These are phyloP conservation scores for Misgurnus mizolepis DNA, from an alignment of 2,113 vertebrate genomes.

Conservation along the genomic window DNA sequence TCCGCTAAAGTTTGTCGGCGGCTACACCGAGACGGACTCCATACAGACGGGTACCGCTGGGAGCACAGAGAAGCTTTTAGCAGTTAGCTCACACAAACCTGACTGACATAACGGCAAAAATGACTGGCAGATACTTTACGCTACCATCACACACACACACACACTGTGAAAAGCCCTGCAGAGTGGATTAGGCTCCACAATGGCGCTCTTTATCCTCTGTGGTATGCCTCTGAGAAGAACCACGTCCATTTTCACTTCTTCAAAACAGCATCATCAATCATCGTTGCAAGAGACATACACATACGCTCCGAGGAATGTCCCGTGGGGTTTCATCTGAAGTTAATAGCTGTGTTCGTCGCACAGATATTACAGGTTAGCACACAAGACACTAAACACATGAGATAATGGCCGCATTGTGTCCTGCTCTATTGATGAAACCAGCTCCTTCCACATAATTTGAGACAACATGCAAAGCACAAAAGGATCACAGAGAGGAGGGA, in stretches of 20 bases:
- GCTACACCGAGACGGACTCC: slow-evolving; percentile 50
- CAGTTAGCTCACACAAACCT: slow-evolving; percentile 38
- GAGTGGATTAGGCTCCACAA: slow-evolving; percentile 72
- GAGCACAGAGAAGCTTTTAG: slow-evolving; percentile 54
- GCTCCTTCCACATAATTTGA: slow-evolving; percentile 26
- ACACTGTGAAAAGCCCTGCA: slow-evolving; percentile 47
- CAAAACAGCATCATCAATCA: slow-evolving; percentile 81
- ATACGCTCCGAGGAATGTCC: slow-evolving; percentile 45
- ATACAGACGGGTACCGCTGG: slow-evolving; percentile 44
- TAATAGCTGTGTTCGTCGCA: slow-evolving; percentile 54
- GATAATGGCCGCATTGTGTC: slow-evolving; percentile 38
- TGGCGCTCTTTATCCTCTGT: slow-evolving; percentile 66
- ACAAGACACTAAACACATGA: slow-evolving; percentile 30
- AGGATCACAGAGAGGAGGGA: neutral
- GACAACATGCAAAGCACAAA: slow-evolving; percentile 30
- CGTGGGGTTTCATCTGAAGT: slow-evolving; percentile 56
- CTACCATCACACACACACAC: slow-evolving; percentile 47
- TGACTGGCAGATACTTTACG: slow-evolving; percentile 15
- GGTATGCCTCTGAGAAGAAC: slow-evolving; percentile 66
- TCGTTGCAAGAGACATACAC: slow-evolving; percentile 29
- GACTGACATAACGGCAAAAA: slow-evolving; percentile 25
- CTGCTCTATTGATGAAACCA: slow-evolving; percentile 16
- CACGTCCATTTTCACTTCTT: slow-evolving; percentile 70
- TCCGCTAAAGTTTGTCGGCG: slow-evolving; percentile 33
- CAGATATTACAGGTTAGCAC: slow-evolving; percentile 44